Evolutionary conservation across 2,888 invertebrate species (phyloP).

Genomic region (Plagiodera versicolora): DNA sequence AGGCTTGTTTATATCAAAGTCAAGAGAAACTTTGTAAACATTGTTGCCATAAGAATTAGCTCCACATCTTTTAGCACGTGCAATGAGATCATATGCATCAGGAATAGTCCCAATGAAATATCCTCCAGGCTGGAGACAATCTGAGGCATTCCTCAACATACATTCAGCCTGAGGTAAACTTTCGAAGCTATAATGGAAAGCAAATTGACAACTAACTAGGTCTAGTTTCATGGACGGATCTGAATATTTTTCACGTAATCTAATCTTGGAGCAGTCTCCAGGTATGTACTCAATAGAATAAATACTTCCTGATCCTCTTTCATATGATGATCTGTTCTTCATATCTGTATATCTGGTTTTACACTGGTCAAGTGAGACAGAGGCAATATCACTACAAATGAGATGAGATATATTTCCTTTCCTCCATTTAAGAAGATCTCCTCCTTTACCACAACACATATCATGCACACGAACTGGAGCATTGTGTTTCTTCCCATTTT

Average conservation of each 20-base stretch:
- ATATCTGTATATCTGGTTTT: conserved; percentile 79
- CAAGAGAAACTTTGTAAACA: conserved; percentile 73
- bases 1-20: conserved; percentile 67
- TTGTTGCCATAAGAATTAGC: conserved; percentile 74
- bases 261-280: conserved; percentile 87
- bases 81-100: conserved; percentile 89
- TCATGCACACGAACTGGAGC: conserved; percentile 78
- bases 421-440: conserved; percentile 96
- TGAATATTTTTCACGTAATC: conserved; percentile 73
- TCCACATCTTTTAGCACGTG: conserved; percentile 63
- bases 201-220: conserved; percentile 96
- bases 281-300: conserved; percentile 89
- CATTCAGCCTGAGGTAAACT: conserved; percentile 83
- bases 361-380: conserved; percentile 89
- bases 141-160: conserved; percentile 91
- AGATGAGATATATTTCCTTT: conserved; percentile 79
- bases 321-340: conserved; percentile 45
- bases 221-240: conserved; percentile 82
- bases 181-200: conserved; percentile 96
- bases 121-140: conserved; percentile 86
- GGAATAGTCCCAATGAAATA: conserved; percentile 97
- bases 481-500: conserved; percentile 65
- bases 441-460: conserved; percentile 98
- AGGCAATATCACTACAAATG: conserved; percentile 92
- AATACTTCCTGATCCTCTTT: conserved; percentile 50